These are phyloP conservation scores for Parapristionchus giblindavisi DNA, from an alignment of 2,888 invertebrate genomes.

Conservation along the genomic window DNA sequence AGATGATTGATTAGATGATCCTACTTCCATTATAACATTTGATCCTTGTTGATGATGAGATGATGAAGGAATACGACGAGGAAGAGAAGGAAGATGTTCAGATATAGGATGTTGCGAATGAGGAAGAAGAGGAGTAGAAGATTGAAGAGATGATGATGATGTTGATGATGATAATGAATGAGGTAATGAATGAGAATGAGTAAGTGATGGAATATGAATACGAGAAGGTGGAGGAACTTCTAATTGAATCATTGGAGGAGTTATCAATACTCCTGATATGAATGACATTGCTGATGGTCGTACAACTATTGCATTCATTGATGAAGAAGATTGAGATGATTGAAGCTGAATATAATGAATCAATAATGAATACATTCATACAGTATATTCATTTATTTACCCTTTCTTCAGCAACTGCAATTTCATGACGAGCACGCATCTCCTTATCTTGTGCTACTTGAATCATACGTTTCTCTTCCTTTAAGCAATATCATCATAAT, in stretches of 20 bases:
- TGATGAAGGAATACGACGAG: background rate
- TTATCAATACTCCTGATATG: background rate
- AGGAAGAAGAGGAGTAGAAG: background rate
- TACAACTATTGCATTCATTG: constrained; percentile 18
- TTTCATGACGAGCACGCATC: background rate
- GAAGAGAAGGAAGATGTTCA: constrained; percentile 1
- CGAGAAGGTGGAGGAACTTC: constrained; percentile 8
- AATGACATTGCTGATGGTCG: constrained; percentile 15
- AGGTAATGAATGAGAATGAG: background rate
- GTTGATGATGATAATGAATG: background rate
- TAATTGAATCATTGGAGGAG: constrained; percentile 16
- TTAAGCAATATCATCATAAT: background rate
- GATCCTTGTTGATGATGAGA: constrained; percentile 10
- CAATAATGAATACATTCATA: too few species aligned
- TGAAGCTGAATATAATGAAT: too few species aligned
- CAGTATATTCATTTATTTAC: too few species aligned
- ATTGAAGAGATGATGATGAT: background rate
- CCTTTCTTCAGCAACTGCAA: constrained; percentile 7
- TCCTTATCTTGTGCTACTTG: constrained; percentile 2
- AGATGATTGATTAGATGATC: too few species aligned
- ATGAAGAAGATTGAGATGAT: too few species aligned
- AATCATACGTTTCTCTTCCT: background rate
- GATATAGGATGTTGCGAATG: background rate
- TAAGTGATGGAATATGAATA: background rate
- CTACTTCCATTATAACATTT: too few species aligned